Base-by-base conservation (phyloP, 2,888 invertebrate species). In the Acrobeloides nanus region DNA sequence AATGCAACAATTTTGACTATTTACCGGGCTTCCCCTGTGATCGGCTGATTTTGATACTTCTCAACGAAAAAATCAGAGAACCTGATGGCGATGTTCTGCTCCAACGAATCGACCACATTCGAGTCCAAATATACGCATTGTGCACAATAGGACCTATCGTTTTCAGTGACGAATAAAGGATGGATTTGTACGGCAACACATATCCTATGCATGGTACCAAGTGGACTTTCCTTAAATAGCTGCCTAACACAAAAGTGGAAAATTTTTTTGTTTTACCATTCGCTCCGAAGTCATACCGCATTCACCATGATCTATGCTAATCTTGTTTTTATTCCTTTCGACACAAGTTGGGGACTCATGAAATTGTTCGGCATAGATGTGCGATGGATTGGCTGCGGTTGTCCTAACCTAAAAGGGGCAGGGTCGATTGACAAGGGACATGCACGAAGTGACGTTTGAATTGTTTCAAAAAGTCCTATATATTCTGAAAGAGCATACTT, bases 151-250 rank as follows among this genome's bases (percentile, higher is more conserved):
- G 62, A 64, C 6, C 67, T 54, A 46, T 72, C 72, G 4, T 70
- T 57, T 25, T 72, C 72, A 2, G 72, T 72, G 25, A 72, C 72
- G 43, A 72, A 72, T 10, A 73, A 57, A 1, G 72, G 72, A 51
- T 72, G 72, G 17, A 72, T 64, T 39, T 72, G 68, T 1, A 70
- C 64, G 8, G 62, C 51, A 17, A 71, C 54, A 48, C 72, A 72
- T 17, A 73, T 52, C 17, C 72, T 54, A 31, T 66, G 64, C 31
- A 68, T 58, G 4, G 59, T 57, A 3, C 72, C 70, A 12, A 52
- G 44, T 6, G 71, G 72, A 34, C 51, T 63, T 25, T 62, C 57
- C 67, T 67, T 39, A 4, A 45, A 23, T 35, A 12, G 12, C 15
- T 12, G 37, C 17, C 15, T 12, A 24, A 38, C 18, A 39, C 21